Evolutionary conservation across 64 coral and sea anemone species (phyloP).

Genomic region (Trachythela sp.): DNA sequence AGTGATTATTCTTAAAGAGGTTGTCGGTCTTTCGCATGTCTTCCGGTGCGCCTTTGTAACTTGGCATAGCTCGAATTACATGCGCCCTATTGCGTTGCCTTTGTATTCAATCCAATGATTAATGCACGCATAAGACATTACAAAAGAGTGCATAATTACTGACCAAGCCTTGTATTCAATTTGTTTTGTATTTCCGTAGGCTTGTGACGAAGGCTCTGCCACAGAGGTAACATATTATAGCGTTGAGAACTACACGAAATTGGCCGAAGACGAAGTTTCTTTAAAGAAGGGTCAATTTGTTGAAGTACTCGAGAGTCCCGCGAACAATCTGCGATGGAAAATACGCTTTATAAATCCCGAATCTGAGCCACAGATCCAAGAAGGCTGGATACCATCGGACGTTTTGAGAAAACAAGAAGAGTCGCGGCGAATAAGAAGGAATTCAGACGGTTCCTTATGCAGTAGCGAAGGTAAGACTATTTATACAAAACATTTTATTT

Average conservation of each 20-base stretch:
- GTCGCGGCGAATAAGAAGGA: slow-evolving; percentile 60
- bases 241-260: slow-evolving; percentile 66
- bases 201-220: slow-evolving; percentile 54
- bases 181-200: not conserved
- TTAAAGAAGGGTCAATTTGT: slow-evolving; percentile 88
- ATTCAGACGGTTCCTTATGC: slow-evolving; percentile 89
- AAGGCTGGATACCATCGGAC: slow-evolving; percentile 80
- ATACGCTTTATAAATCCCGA: slow-evolving; percentile 74
- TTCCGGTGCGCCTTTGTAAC: not conserved
- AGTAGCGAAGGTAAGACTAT: slow-evolving; percentile 95
- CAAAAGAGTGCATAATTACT: not conserved
- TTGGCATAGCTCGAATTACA: not conserved
- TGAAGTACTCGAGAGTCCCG: slow-evolving; percentile 83
- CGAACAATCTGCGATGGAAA: slow-evolving; percentile 81
- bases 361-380: slow-evolving; percentile 44
- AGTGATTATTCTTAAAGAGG: too few species aligned
- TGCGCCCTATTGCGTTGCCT: not conserved
- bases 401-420: slow-evolving; percentile 53
- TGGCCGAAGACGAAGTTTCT: slow-evolving; percentile 86
- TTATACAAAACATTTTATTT: not conserved
- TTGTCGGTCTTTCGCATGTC: not conserved
- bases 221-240: slow-evolving; percentile 46
- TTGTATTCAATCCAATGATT: not conserved
- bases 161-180: not conserved
- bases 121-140: not conserved